Base-by-base conservation (phyloP, 1,140 invertebrate species). In the Sminthurides bifidus region DNA sequence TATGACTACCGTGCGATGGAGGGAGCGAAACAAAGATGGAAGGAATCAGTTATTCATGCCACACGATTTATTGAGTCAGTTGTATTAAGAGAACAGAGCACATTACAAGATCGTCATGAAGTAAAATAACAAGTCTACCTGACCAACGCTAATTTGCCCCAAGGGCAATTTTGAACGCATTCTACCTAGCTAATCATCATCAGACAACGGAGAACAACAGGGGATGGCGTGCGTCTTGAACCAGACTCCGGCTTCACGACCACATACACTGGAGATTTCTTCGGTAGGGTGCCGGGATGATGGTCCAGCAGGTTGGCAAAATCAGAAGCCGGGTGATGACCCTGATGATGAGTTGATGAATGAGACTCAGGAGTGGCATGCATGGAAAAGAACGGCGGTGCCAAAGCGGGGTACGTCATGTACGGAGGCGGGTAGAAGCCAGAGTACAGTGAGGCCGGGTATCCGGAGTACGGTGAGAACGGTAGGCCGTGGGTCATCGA, bases 261-360 rank as follows among this genome's bases (percentile, higher is more conserved):
- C 1, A 65, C 59, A 45, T 52, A 65, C 17, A 65, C 63, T 10
- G 63, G 63, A 38, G 63, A 65, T 41, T 60, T 61, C 51, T 65
- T 65, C 8, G 63, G 63, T 4, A 55, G 40, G 27, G 29, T 53
- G 6, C 15, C 19, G 19, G 43, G 23, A 23, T 43, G 48, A 17
- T 49, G 38, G 15, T 55, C 56, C n/a, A 58, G 30, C 8, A 58
- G 37, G 21, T 37, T 38, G 23, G 57, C 12, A 19, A 58, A 60
- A 24, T 64, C 62, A 23, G 56, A 23, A 12, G 27, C 41, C 10
- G 48, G 26, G 56, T 60, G 58, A 26, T 54, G 55, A 30, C 10
- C 17, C 31, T 14, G 30, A 19, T 33, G 27, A 33, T 48, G 49
- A 14, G 50, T 6, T 48, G 55, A 37, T 48, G 29, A 23, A 58